phyloP scores from a whole-genome alignment of 2,113 vertebrate species.

The Oncorhynchus clarkii region DNA sequence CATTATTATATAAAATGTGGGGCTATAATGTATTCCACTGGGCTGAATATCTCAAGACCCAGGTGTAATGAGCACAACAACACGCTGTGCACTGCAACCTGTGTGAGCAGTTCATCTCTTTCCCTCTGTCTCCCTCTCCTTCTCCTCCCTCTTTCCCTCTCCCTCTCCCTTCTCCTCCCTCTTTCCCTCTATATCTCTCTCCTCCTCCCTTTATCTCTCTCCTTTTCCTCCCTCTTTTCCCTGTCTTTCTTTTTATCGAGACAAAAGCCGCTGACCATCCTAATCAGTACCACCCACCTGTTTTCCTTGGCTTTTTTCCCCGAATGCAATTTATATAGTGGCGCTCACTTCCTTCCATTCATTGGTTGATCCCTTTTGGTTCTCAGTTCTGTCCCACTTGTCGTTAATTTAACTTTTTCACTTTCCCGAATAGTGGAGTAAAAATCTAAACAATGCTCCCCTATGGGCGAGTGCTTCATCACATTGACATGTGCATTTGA shows the following conservation, averaged over 20 bases:
- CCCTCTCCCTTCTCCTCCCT: too few relatives aligned
- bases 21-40: constrained; percentile 62
- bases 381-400: constrained; percentile 85
- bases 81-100: constrained; percentile 15
- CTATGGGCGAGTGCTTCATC: constrained; percentile 99
- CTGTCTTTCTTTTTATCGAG: constrained; percentile 22
- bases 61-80: constrained; percentile 48
- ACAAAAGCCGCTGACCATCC: constrained; percentile 56
- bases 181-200: too few relatives aligned
- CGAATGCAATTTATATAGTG: constrained; percentile 22
- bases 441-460: constrained; percentile 91
- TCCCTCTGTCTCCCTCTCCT: neutral
- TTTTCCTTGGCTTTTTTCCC: neutral
- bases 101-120: constrained; percentile 7
- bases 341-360: constrained; percentile 22
- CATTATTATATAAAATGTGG: constrained; percentile 72
- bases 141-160: neutral
- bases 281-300: constrained; percentile 23
- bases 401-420: constrained; percentile 77
- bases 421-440: too few relatives aligned
- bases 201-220: neutral
- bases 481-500: constrained; percentile 99
- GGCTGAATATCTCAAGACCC: constrained; percentile 57
- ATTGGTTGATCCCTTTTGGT: constrained; percentile 67
- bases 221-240: neutral